A percentile compares a stretch with the other conserved stretches of the same genome.
Conservation (phyloP, 1,140 invertebrate genomes). For the Leptoteleia sp. region DNA sequence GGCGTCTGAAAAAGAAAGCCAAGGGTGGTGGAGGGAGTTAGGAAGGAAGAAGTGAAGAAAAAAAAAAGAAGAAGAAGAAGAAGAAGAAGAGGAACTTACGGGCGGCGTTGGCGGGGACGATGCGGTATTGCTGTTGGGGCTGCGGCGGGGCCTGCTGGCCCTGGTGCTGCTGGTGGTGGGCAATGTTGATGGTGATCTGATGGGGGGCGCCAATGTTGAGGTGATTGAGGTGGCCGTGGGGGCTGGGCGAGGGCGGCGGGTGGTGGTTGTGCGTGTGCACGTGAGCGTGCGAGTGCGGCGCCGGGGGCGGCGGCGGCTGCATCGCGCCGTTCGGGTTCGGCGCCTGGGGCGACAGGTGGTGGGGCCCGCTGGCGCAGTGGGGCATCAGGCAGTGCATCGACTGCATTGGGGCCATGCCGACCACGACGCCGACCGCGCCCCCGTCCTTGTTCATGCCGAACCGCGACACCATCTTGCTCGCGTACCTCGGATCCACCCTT, state of each 20-base stretch:
- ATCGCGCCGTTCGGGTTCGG: conserved; percentile 67
- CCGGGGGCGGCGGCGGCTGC: conserved; percentile 49
- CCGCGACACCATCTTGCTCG: conserved; percentile 74
- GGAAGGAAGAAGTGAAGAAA: too few relatives aligned
- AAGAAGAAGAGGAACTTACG: conserved; percentile 69
- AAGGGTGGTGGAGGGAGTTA: too few relatives aligned
- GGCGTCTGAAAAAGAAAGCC: too few relatives aligned
- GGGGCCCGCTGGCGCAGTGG: conserved; percentile 72
- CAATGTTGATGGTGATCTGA: conserved; percentile 75
- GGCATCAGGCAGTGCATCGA: conserved; percentile 76
- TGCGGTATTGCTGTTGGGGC: conserved; percentile 73
- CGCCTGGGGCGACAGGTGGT: conserved; percentile 75
- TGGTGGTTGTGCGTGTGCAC: conserved; percentile 76
- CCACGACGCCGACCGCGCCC: conserved; percentile 75
- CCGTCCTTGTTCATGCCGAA: conserved; percentile 76
- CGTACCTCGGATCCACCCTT: conserved; percentile 40
- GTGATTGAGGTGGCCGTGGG: conserved; percentile 74
- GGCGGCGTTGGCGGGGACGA: conserved; percentile 71
- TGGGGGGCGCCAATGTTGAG: conserved; percentile 72
- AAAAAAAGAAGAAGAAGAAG: too few relatives aligned
- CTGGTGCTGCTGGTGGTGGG: conserved; percentile 72
- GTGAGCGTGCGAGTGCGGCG: conserved; percentile 72
- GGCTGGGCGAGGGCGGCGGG: conserved; percentile 74
- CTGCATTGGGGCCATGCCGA: conserved; percentile 70
- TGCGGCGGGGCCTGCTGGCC: conserved; percentile 71